Percentiles rank a stretch among this genome's conserved stretches.
These are phyloP conservation scores for Zygothrica quintamaculata DNA, from an alignment of 2,888 invertebrate species.

Conservation along the genomic window DNA sequence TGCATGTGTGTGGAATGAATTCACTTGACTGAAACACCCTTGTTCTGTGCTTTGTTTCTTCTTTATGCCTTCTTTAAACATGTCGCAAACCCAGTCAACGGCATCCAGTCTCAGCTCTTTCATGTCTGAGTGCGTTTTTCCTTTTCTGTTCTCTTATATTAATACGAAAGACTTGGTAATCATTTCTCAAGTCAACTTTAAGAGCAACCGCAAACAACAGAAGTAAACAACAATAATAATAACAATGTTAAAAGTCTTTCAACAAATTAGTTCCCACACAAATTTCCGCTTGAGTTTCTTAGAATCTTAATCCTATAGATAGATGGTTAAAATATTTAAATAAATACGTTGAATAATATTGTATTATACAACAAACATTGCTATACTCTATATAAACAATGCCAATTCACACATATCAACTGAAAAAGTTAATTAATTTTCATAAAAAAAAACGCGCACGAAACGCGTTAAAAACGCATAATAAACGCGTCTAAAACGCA, in stretches of 20 bases:
- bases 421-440: constrained; percentile 59
- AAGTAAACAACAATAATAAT: constrained; percentile 27
- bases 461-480: constrained; percentile 1
- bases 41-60: constrained; percentile 26
- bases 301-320: constrained; percentile 56
- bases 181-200: constrained; percentile 55
- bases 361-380: constrained; percentile 50
- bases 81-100: constrained; percentile 31
- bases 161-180: constrained; percentile 40
- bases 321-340: constrained; percentile 68
- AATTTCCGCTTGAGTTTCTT: constrained; percentile 61
- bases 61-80: constrained; percentile 26
- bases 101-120: constrained; percentile 41
- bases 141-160: too few species aligned
- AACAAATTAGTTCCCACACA: constrained; percentile 62
- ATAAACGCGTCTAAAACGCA: constrained; percentile 1
- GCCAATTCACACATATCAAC: constrained; percentile 34
- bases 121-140: constrained; percentile 58
- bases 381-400: constrained; percentile 35
- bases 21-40: constrained; percentile 4
- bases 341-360: constrained; percentile 52
- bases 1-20: background rate
- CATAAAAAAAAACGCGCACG: constrained; percentile 50
- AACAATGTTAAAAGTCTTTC: constrained; percentile 8
- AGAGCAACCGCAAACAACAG: constrained; percentile 17